These are phyloP conservation scores for Chesias legatella DNA, from an alignment of 2,888 invertebrate species.

Conservation along the genomic window DNA sequence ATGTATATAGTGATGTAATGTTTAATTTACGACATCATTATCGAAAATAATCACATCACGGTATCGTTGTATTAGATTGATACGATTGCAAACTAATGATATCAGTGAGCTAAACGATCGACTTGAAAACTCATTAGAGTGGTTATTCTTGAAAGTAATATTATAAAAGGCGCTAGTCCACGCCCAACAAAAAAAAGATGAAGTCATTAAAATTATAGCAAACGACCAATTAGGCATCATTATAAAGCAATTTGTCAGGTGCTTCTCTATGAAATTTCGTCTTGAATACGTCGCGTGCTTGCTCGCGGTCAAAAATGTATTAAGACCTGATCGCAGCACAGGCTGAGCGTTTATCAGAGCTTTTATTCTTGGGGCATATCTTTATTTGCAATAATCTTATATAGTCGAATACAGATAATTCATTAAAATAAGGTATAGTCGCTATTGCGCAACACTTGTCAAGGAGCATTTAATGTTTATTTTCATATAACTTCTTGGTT, in stretches of 20 bases:
- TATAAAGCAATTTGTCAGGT: conserved; percentile 64
- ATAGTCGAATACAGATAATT: too few relatives aligned
- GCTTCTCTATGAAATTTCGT: conserved; percentile 50
- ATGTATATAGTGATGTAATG: too few relatives aligned
- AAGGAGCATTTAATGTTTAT: too few relatives aligned
- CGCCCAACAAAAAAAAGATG: conserved; percentile 20
- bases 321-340: conserved; percentile 13
- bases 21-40: conserved; percentile 7
- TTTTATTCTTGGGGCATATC: too few relatives aligned
- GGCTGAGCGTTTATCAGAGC: conserved; percentile 4
- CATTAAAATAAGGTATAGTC: too few relatives aligned
- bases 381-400: too few relatives aligned
- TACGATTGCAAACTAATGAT: conserved; percentile 7
- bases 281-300: conserved; percentile 45
- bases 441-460: too few relatives aligned
- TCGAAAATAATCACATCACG: too few relatives aligned
- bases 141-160: conserved; percentile 9
- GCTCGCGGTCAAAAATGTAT: conserved; percentile 38
- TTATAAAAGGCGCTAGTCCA: conserved; percentile 15
- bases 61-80: too few relatives aligned
- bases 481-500: too few relatives aligned
- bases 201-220: conserved; percentile 40
- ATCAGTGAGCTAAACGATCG: conserved; percentile 10
- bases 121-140: conserved; percentile 20
- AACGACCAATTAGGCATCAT: conserved; percentile 59